Evolutionary conservation across 1,140 invertebrate species (phyloP).

Genomic region (Ostrea edulis): DNA sequence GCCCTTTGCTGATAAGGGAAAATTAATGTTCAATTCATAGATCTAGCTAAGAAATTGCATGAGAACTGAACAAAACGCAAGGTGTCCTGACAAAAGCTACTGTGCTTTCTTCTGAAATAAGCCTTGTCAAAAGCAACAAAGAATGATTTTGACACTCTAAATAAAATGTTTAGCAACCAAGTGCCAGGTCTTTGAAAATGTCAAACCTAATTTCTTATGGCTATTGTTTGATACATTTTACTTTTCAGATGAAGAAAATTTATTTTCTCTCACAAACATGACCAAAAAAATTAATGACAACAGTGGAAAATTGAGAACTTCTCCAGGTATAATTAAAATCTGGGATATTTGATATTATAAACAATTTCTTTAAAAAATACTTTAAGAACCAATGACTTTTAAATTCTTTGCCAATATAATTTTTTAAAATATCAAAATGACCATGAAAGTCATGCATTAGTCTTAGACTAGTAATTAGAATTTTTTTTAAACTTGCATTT

Average conservation of each 20-base stretch:
- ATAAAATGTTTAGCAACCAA: slow-evolving; percentile 15
- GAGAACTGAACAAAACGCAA: not conserved
- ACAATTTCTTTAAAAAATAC: no score
- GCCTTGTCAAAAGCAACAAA: not conserved
- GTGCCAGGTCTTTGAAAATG: slow-evolving; percentile 2
- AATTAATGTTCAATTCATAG: slow-evolving; percentile 14
- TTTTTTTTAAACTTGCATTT: not conserved
- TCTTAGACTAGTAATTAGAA: no score
- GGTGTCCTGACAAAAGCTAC: not conserved
- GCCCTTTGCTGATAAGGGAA: slow-evolving; percentile 6
- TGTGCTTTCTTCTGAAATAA: slow-evolving; percentile 8
- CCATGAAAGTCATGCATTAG: not conserved
- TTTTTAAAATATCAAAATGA: not conserved
- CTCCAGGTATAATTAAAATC: not conserved
- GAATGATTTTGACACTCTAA: slow-evolving; percentile 2
- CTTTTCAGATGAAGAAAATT: not conserved
- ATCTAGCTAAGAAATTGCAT: not conserved
- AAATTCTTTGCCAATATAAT: no score
- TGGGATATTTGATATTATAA: not conserved
- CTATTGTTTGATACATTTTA: not conserved
- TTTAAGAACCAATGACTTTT: no score
- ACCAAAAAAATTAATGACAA: not conserved
- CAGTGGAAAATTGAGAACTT: not conserved
- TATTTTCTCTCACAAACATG: not conserved
- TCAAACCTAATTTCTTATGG: not conserved